Base-by-base conservation (phyloP, 2,888 invertebrate genomes). In the Tachina fera region DNA sequence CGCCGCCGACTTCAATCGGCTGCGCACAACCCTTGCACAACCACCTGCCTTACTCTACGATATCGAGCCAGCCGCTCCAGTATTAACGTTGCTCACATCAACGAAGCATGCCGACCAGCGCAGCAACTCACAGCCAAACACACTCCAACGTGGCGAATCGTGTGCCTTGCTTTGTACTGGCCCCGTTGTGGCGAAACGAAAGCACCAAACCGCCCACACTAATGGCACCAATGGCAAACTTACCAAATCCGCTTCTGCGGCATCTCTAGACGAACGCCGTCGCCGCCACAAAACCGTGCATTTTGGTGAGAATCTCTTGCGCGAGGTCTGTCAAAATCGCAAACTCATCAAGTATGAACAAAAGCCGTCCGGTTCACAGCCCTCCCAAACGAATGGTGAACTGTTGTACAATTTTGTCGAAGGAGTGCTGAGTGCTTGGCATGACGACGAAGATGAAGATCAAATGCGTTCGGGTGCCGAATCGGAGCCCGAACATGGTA, bases 401-500 rank as follows among this genome's bases (percentile, higher is more conserved):
- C 96, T 96, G 93, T 93, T 96, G 89, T 96, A 96, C 93, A 96
- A 96, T 93, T 96, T 96, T 91, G 96, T 96, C 88, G 96, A 96
- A 92, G 95, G 95, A 88, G 96, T 96, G 75, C 92, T 96, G 87
- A 96, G 96, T 91, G 96, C 96, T 68, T 96, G 96, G 96, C 96
- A 96, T 39, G 96, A 96, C 79, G 96, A 96, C 83, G 96, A 96
- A 10, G 92, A 92, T 51, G 92, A 92, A 70, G 92, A 92, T 82
- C 94, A 96, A 67, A 95, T 96, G 63, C 95, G 96, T 89, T 95
- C 96, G 43, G 96, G 96, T 43, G 96, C 96, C 91, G 95, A 96
- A 90, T 96, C 95, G 77, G 96, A 96, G 90, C 95, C 95, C 82
- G 96, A 96, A 90, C 95, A 95, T 90, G 95, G 96, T 85, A 92